phyloP scores from a whole-genome alignment of 2,113 vertebrate genomes.

The Serinus canaria region DNA sequence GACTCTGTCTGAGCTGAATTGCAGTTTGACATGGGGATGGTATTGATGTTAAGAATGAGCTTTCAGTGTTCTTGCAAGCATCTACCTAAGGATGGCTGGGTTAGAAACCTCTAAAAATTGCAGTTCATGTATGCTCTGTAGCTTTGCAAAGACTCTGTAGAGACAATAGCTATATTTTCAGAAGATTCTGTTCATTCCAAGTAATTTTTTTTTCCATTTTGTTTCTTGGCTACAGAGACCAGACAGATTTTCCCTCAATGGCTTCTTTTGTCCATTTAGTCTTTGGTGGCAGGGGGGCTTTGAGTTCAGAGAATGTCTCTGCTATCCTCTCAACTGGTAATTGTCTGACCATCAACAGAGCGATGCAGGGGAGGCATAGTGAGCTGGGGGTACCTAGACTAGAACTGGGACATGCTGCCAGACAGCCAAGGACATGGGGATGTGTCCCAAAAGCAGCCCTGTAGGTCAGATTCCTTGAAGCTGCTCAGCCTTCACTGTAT shows the following conservation, averaged over 20 bases:
- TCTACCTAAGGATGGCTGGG: background rate
- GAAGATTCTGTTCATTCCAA: background rate
- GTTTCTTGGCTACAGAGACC: background rate
- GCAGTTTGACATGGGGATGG: background rate
- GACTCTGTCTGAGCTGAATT: background rate
- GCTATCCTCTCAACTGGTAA: background rate
- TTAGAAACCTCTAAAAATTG: background rate
- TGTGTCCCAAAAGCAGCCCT: background rate
- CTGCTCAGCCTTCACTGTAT: background rate
- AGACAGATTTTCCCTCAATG: background rate
- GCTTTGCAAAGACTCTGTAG: background rate
- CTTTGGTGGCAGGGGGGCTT: background rate
- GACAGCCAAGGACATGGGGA: background rate
- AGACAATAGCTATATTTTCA: background rate
- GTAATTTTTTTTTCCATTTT: background rate
- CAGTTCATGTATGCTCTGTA: background rate
- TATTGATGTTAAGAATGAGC: background rate
- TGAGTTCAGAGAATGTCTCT: background rate
- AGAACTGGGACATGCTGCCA: background rate
- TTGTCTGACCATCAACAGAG: background rate
- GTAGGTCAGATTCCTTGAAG: background rate
- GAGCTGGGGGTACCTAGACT: background rate
- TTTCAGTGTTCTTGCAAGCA: background rate
- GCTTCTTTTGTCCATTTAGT: constrained; percentile 1
- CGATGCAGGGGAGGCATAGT: rapidly evolving